Percentiles rank a stretch among this genome's conserved stretches.
Evolutionary conservation across 2,888 invertebrate genomes (phyloP).

Genomic region (Aphrophora alni): DNA sequence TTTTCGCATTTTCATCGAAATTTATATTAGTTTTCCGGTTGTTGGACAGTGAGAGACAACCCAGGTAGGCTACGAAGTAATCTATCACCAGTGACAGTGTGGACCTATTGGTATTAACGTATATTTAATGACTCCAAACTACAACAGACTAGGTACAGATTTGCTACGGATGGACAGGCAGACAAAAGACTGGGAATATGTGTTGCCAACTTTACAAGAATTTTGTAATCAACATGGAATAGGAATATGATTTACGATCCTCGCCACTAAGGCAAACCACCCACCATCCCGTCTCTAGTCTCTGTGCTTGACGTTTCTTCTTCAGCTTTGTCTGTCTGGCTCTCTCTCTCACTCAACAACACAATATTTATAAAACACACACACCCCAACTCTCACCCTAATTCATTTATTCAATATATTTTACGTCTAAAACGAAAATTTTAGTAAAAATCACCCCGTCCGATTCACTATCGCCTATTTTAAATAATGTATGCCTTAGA

Average conservation of each 20-base stretch:
- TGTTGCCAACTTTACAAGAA: conserved; percentile 2
- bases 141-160: neutral
- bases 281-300: neutral
- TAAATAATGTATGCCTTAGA: too few species aligned
- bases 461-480: too few species aligned
- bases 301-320: neutral
- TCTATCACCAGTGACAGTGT: neutral
- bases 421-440: too few species aligned
- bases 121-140: neutral
- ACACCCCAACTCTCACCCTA: too few species aligned
- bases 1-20: too few species aligned
- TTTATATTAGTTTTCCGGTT: too few species aligned
- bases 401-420: too few species aligned
- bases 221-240: conserved; percentile 6
- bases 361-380: neutral
- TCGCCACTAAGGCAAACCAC: conserved; percentile 1
- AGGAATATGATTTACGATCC: conserved; percentile 9
- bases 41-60: too few species aligned
- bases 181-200: neutral
- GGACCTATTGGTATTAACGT: conserved; percentile 2
- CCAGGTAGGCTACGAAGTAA: too few species aligned
- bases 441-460: too few species aligned
- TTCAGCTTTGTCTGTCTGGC: neutral
- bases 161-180: neutral
- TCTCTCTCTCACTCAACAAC: neutral